phyloP scores from a whole-genome alignment of 2,113 vertebrate genomes.

The Hemicordylus capensis region DNA sequence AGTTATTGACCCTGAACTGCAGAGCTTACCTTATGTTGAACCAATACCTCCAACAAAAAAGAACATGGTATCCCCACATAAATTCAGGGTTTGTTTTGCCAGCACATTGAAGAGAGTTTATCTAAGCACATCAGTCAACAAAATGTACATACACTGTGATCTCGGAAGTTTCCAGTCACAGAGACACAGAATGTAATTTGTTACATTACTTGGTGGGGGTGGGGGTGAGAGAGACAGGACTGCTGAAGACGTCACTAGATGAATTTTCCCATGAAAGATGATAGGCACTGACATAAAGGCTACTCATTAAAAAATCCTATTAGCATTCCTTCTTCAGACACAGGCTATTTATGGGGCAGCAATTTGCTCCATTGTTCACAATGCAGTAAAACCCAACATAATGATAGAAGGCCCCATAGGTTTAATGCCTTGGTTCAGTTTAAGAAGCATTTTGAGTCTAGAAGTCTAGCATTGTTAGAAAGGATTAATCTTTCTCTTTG shows the following conservation, averaged over 20 bases:
- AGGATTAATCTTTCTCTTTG: not conserved
- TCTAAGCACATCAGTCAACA: slow-evolving; percentile 17
- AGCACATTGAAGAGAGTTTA: slow-evolving; percentile 5
- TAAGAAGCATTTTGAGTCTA: not conserved
- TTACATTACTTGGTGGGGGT: not conserved
- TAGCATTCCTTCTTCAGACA: not conserved
- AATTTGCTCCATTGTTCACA: slow-evolving; percentile 17
- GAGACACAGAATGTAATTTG: slow-evolving; percentile 2
- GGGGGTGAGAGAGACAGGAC: not conserved
- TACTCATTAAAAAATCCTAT: not conserved
- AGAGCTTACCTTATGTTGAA: not conserved
- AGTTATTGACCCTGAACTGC: not conserved
- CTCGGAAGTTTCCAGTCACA: not conserved
- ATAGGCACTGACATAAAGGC: not conserved
- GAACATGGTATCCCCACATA: not conserved
- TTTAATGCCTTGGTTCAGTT: not conserved
- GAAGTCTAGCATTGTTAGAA: not conserved
- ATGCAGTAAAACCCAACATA: not conserved
- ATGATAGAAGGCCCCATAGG: not conserved
- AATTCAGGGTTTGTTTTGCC: slow-evolving; percentile 6
- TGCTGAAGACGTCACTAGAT: not conserved
- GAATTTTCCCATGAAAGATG: not conserved
- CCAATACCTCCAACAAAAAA: not conserved
- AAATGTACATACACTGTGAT: slow-evolving; percentile 7
- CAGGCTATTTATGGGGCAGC: not conserved